Conservation (phyloP, 2,888 invertebrate genomes). For the Tenthredo mesomela region DNA sequence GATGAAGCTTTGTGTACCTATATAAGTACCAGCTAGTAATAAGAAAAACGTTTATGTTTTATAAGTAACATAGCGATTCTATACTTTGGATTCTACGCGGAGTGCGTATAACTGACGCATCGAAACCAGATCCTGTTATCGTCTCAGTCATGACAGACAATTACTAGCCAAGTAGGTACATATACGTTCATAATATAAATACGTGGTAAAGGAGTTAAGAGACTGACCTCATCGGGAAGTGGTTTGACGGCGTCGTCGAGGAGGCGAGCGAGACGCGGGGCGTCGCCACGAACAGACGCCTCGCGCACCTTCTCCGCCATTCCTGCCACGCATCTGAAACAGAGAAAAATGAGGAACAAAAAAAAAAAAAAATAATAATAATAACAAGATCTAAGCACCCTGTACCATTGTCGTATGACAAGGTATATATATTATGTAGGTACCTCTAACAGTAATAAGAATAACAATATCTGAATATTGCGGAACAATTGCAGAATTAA, state of each 20-base stretch:
- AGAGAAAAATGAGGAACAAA: not conserved
- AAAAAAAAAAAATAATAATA: not conserved
- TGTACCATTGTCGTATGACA: not conserved
- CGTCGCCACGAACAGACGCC: slow-evolving; percentile 77
- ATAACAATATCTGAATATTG: slow-evolving; percentile 16
- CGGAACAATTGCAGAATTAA: not conserved
- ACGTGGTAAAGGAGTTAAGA: slow-evolving; percentile 1
- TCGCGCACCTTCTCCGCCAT: slow-evolving; percentile 78
- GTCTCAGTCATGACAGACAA: slow-evolving; percentile 19
- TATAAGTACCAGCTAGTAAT: not conserved
- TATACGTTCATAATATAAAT: not conserved
- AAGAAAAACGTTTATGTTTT: not conserved
- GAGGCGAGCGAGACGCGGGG: slow-evolving; percentile 75
- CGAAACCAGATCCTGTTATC: slow-evolving; percentile 13
- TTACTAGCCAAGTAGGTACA: slow-evolving; percentile 13
- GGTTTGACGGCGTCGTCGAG: slow-evolving; percentile 75
- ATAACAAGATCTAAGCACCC: not conserved
- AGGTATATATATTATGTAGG: slow-evolving; percentile 11
- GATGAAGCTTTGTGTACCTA: not conserved
- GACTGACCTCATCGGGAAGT: slow-evolving; percentile 75
- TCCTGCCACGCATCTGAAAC: slow-evolving; percentile 72
- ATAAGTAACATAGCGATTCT: no score
- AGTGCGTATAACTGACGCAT: not conserved
- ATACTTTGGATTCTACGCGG: no score
- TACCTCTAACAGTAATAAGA: not conserved